These are phyloP conservation scores for Hemaris fuciformis DNA, from an alignment of 2,888 invertebrate species.

Conservation along the genomic window DNA sequence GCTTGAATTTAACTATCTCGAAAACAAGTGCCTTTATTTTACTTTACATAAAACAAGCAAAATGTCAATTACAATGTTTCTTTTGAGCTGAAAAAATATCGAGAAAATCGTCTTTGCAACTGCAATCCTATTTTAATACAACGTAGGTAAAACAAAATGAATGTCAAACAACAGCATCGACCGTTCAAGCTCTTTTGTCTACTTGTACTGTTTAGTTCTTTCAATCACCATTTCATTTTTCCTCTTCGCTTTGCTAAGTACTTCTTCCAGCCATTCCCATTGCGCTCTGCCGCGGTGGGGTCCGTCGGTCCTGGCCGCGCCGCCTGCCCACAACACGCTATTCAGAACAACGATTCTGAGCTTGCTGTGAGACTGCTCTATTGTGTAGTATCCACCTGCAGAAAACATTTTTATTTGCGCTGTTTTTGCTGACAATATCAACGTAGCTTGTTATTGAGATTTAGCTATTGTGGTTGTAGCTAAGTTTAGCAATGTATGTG, in stretches of 20 bases:
- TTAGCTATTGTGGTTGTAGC: not conserved
- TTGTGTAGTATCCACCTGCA: constrained; percentile 94
- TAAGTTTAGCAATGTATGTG: too few relatives aligned
- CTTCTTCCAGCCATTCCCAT: constrained; percentile 91
- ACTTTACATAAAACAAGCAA: too few relatives aligned
- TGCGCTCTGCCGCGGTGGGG: constrained; percentile 83
- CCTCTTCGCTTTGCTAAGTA: constrained; percentile 86
- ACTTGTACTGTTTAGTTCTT: not conserved
- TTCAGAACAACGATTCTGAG: constrained; percentile 93
- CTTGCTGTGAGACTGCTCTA: constrained; percentile 90
- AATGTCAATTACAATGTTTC: too few relatives aligned
- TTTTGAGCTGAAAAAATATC: too few relatives aligned
- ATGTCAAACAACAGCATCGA: not conserved
- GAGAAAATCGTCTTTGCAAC: too few relatives aligned
- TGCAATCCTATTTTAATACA: too few relatives aligned
- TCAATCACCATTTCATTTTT: constrained; percentile 91
- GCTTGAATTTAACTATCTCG: too few relatives aligned
- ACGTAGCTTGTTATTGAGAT: not conserved
- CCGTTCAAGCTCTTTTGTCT: not conserved
- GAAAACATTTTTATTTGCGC: constrained; percentile 1
- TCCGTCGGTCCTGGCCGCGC: constrained; percentile 65
- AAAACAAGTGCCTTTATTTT: too few relatives aligned
- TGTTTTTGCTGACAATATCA: not conserved
- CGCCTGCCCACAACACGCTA: constrained; percentile 90
- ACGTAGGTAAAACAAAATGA: not conserved